phyloP scores from a whole-genome alignment of 2,113 vertebrate genomes.

The Brachyhypopomus gauderio region DNA sequence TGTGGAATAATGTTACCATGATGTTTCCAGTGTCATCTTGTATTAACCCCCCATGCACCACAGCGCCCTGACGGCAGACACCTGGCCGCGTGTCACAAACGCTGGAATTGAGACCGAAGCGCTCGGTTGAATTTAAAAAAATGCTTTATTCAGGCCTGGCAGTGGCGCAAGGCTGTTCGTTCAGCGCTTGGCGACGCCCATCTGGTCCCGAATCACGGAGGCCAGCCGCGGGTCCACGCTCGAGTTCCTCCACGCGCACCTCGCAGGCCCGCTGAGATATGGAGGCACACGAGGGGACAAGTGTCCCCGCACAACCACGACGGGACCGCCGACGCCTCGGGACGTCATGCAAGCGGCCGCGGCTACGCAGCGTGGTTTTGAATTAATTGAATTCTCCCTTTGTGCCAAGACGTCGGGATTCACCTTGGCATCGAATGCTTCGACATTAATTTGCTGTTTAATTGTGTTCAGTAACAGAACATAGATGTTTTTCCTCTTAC shows the following conservation, averaged over 20 bases:
- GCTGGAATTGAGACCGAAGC: too few relatives aligned
- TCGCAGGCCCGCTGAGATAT: slow-evolving; percentile 53
- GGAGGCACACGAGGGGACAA: background rate
- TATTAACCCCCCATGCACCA: too few relatives aligned
- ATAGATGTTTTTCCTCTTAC: background rate
- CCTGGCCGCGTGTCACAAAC: too few relatives aligned
- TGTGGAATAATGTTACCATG: too few relatives aligned
- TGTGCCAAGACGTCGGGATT: background rate
- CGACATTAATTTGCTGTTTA: slow-evolving; percentile 16
- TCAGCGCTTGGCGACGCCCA: slow-evolving; percentile 63
- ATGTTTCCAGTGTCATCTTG: too few relatives aligned
- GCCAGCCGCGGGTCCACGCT: slow-evolving; percentile 62
- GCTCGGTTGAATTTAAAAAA: too few relatives aligned
- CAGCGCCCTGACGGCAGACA: too few relatives aligned
- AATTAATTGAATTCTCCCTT: slow-evolving; percentile 2
- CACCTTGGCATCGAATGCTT: slow-evolving; percentile 4
- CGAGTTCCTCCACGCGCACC: slow-evolving; percentile 65
- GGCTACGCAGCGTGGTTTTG: background rate
- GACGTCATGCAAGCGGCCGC: background rate
- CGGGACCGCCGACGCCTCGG: background rate
- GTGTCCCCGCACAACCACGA: too few relatives aligned
- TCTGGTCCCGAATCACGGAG: slow-evolving; percentile 66
- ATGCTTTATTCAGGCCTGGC: slow-evolving; percentile 59
- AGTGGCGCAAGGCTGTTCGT: slow-evolving; percentile 53
- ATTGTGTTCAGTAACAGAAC: slow-evolving; percentile 1